phyloP scores from a whole-genome alignment of 2,113 vertebrate species.

The Parotia lawesii region DNA sequence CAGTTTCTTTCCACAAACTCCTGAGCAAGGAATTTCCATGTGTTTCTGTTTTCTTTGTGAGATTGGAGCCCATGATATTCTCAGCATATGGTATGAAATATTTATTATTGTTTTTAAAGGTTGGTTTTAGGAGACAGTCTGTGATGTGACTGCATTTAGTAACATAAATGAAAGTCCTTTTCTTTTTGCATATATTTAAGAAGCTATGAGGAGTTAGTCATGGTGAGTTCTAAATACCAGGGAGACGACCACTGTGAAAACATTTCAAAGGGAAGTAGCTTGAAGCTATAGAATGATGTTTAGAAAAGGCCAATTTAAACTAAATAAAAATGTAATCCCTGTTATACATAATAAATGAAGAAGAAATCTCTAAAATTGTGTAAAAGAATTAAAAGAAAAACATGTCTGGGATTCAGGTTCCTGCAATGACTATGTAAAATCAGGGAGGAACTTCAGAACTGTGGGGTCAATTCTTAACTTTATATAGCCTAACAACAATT shows the following conservation, averaged over 20 bases:
- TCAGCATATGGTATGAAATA: constrained; percentile 14
- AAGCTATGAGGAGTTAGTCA: neutral
- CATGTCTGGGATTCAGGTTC: neutral
- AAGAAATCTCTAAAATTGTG: neutral
- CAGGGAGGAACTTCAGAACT: neutral
- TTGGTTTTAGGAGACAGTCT: constrained; percentile 8
- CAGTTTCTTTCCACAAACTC: neutral
- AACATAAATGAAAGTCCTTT: neutral
- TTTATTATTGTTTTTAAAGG: constrained; percentile 31
- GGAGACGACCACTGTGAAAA: neutral
- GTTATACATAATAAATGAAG: neutral
- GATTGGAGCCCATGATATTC: neutral
- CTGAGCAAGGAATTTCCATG: neutral
- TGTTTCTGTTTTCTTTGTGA: neutral
- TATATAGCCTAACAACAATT: neutral
- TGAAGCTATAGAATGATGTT: neutral
- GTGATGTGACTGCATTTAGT: constrained; percentile 5
- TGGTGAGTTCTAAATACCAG: neutral
- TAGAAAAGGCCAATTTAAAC: constrained; percentile 8
- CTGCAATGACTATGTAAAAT: neutral
- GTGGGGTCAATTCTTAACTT: neutral
- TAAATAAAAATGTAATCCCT: neutral
- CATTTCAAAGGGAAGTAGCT: neutral
- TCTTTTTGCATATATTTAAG: neutral
- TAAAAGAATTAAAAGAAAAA: neutral